Evolutionary conservation across 2,113 vertebrate genomes (phyloP), one percentile per base, ranked within the genome.

Genomic region (Saimiri boliviensis): DNA sequence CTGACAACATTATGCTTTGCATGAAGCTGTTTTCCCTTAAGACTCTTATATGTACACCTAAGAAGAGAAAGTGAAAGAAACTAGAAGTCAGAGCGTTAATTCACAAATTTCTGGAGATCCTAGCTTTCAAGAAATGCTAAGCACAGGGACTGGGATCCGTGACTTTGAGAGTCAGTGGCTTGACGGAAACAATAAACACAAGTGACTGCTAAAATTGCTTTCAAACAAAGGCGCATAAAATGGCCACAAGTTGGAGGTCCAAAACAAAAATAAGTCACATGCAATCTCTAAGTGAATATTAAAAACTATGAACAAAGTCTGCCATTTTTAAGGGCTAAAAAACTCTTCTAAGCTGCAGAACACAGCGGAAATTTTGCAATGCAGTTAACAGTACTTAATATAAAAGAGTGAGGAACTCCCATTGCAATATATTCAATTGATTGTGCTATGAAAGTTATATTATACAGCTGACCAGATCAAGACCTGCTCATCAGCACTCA

Each of bases 201-300:
- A 89, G 27, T 49, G 49, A 89, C 70, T 95, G 56, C 63, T 52
- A 96, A 63, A 96, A 88, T 30, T 68, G 56, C 27, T 90, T 98
- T 96, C 58, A 90, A 80, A 27, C 35, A 47, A 89, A 91, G 37
- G 56, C 49, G 21, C 35, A 70, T 25, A 77, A 86, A 91, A 6
- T 45, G 35, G 21, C 17, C 47, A 83, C 25, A 86, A 56, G 63
- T 35, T 54, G 52, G 40, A 80, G 16, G 20, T 80, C 23, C 13
- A 83, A 71, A 81, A 71, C 35, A 54, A 79, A 96, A 96, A 81
- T 45, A 74, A 80, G 23, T 89, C 32, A 87, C 45, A 56, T 30
- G 6, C 35, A 84, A 93, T 73, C 2, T 49, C 45, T 58, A 89
- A 95, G n/a, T 68, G 42, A 87, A 73, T 91, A 83, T 54, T 89